Base-by-base conservation (phyloP, 2,797 vertebrate genomes). In the Pogoniulus pusillus region DNA sequence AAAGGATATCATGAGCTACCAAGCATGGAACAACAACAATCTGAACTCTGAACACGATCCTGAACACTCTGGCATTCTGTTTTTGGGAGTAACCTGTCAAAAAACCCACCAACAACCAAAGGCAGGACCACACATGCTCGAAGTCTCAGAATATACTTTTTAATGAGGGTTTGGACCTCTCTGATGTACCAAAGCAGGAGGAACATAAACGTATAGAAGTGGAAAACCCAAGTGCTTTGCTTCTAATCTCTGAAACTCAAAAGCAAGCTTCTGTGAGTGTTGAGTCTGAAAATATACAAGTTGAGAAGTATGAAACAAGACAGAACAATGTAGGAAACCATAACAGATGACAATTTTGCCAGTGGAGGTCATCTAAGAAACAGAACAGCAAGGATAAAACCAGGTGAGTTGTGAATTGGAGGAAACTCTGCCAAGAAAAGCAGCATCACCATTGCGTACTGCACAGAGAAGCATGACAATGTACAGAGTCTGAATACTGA, bases 381-480 rank as follows among this genome's bases (percentile, higher is more conserved):
- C 13, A 16, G 41, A 91, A 18, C 30, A 73, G 74, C 29, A 74
- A 63, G 16, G 39, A 39, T 9, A 66, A 55, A 83, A 53, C 22
- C 43, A 70, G 51, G 18, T 35, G 47, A 39, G 47, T 20, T 60
- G n/a, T 29, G 49, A 58, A 17, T 26, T 63, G 51, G 64, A 90
- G 55, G 19, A 35, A 89, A 64, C 65, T 69, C 13, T 1, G 1
- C 49, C 58, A 75, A 49, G 53, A 75, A 49, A 51, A 89, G 23
- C 15, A 64, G 20, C 1, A 0, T 30, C 57, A 59, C 5, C 9
- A 11, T 7, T 37, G n/a, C 9, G 71, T 34, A 16, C 17, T 41
- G 15, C 37, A 23, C 0, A 27, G 62, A 64, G 65, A 87, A 85
- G 55, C 13, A 11, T 27, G 74, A 47, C 24, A 89, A 63, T 5